These are phyloP conservation scores for Tortricodes alternella DNA, from an alignment of 2,888 invertebrate genomes.

Conservation along the genomic window DNA sequence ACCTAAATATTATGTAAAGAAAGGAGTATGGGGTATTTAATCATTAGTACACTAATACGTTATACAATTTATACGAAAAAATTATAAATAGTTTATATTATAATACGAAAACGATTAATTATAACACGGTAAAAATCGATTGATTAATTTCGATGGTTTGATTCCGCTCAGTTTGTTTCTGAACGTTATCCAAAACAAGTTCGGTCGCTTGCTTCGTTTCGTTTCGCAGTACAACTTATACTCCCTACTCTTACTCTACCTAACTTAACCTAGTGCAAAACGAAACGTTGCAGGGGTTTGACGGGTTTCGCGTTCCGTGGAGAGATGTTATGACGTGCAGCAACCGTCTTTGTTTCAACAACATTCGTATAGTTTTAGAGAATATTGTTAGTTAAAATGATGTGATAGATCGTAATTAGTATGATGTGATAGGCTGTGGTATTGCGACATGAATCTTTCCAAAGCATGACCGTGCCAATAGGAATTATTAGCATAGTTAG, in stretches of 20 bases:
- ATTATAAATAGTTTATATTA: too few species aligned
- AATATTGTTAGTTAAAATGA: conserved; percentile 56
- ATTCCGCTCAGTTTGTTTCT: conserved; percentile 11
- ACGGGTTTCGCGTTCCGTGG: conserved; percentile 53
- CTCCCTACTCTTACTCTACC: too few species aligned
- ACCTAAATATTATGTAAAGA: conserved; percentile 41
- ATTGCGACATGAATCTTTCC: conserved; percentile 68
- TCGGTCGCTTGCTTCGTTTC: conserved; percentile 9
- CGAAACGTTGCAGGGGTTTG: conserved; percentile 50
- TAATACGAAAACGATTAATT: too few species aligned
- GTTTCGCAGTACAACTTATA: conserved; percentile 28
- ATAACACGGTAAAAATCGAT: too few species aligned
- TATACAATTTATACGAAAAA: too few species aligned
- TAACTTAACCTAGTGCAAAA: conserved; percentile 46
- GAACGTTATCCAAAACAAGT: conserved; percentile 29
- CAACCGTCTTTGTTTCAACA: conserved; percentile 77
- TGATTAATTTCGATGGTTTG: background rate
- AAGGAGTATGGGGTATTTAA: conserved; percentile 40
- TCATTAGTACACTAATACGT: too few species aligned
- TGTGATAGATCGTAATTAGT: conserved; percentile 62
- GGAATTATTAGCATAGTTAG: conserved; percentile 77
- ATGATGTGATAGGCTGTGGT: conserved; percentile 48
- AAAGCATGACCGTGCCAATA: conserved; percentile 81
- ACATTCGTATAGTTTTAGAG: conserved; percentile 59
- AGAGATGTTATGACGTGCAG: conserved; percentile 82